phyloP scores from a whole-genome alignment of 2,888 invertebrate species.

The Nemurella pictetii region DNA sequence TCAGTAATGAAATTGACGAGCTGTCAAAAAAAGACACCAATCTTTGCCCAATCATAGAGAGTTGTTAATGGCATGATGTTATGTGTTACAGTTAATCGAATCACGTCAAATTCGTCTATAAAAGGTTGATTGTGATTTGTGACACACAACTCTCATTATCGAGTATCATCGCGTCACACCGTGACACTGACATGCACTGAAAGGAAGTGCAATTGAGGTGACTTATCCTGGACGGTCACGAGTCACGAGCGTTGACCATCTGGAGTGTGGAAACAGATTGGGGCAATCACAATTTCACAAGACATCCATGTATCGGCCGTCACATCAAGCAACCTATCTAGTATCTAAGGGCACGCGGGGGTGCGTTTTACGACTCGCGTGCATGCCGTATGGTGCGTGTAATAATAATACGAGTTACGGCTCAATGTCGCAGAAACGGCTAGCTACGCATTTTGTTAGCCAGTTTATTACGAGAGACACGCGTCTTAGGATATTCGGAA shows the following conservation, averaged over 20 bases:
- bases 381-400: neutral
- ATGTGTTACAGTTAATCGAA: neutral
- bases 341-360: neutral
- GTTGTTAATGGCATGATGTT: too few relatives aligned
- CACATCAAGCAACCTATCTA: neutral
- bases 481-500: neutral
- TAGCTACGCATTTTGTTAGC: neutral
- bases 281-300: neutral
- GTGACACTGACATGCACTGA: neutral
- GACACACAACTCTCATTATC: neutral
- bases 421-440: slow-evolving; percentile 11
- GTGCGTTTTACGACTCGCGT: neutral
- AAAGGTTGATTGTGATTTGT: neutral
- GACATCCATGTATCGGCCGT: neutral
- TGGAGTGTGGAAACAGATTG: slow-evolving; percentile 2
- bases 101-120: neutral
- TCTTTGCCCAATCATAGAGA: neutral
- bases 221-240: neutral
- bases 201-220: neutral
- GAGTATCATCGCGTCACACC: neutral
- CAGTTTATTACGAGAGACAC: neutral
- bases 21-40: neutral
- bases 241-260: too few relatives aligned
- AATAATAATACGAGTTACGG: slow-evolving; percentile 6
- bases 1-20: neutral